These are phyloP conservation scores for Bergia puertoricense DNA, from an alignment of 92 coral and sea anemone species.

Conservation along the genomic window DNA sequence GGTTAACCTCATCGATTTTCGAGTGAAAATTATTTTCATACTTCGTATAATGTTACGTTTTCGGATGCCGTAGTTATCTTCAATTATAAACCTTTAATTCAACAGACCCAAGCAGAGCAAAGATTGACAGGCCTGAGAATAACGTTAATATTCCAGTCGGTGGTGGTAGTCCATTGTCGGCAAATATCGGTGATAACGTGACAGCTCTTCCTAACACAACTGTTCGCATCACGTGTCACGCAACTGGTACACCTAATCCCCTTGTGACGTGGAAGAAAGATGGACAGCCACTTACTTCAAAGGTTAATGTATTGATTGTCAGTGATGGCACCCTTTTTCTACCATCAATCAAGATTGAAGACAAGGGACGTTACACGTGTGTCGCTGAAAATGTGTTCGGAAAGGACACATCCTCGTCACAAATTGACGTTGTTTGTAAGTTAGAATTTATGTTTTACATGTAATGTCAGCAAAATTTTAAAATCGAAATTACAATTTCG, in stretches of 20 bases:
- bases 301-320: neutral
- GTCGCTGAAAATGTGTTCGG: slow-evolving; percentile 9
- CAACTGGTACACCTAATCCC: slow-evolving; percentile 13
- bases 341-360: neutral
- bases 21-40: too few relatives aligned
- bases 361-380: slow-evolving; percentile 35
- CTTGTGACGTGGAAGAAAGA: slow-evolving; percentile 21
- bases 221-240: slow-evolving; percentile 2
- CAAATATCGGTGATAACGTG: slow-evolving; percentile 31
- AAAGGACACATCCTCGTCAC: slow-evolving; percentile 10
- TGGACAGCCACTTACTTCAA: slow-evolving; percentile 2
- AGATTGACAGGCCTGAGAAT: slow-evolving; percentile 18
- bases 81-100: neutral
- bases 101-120: slow-evolving; percentile 21
- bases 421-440: slow-evolving; percentile 18
- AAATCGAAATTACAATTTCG: too few relatives aligned
- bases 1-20: too few relatives aligned
- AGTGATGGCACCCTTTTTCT: slow-evolving; percentile 1
- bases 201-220: slow-evolving; percentile 21
- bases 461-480: too few relatives aligned
- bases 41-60: neutral
- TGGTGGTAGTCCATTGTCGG: slow-evolving; percentile 14
- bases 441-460: neutral
- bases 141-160: slow-evolving; percentile 17
- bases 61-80: neutral